A percentile compares a stretch with the other conserved stretches of the same genome.
phyloP scores from a whole-genome alignment of 1,140 invertebrate genomes.

The Geopemphigus sp. region DNA sequence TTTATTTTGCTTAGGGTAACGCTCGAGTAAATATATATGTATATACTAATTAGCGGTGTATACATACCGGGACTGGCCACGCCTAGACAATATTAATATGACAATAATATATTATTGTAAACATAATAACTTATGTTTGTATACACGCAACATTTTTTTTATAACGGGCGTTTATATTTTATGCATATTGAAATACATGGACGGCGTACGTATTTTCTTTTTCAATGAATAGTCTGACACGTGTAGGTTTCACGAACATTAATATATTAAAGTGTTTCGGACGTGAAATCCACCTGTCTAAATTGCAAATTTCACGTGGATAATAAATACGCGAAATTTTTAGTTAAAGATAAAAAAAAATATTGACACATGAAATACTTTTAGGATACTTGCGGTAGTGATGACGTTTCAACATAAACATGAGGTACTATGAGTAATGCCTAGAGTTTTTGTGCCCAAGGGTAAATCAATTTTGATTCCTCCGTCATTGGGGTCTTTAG shows the following conservation, averaged over 20 bases:
- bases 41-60: neutral
- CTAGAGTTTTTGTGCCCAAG: no score
- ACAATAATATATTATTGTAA: neutral
- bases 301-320: neutral
- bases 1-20: constrained; percentile 3
- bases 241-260: constrained; percentile 29
- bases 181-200: neutral
- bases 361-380: no score
- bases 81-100: constrained; percentile 14
- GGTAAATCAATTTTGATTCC: no score
- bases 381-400: no score
- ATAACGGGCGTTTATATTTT: constrained; percentile 3
- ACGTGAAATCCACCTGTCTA: constrained; percentile 12
- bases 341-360: no score
- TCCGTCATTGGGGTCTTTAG: no score
- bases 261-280: neutral
- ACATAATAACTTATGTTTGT: no score
- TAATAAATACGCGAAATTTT: no score
- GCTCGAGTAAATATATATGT: neutral
- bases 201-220: neutral
- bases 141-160: neutral
- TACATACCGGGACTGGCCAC: constrained; percentile 9
- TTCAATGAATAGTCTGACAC: neutral
- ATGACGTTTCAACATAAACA: no score
- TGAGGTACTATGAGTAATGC: no score